phyloP scores from a whole-genome alignment of 2,888 invertebrate genomes.

The Nymphalis c-album region DNA sequence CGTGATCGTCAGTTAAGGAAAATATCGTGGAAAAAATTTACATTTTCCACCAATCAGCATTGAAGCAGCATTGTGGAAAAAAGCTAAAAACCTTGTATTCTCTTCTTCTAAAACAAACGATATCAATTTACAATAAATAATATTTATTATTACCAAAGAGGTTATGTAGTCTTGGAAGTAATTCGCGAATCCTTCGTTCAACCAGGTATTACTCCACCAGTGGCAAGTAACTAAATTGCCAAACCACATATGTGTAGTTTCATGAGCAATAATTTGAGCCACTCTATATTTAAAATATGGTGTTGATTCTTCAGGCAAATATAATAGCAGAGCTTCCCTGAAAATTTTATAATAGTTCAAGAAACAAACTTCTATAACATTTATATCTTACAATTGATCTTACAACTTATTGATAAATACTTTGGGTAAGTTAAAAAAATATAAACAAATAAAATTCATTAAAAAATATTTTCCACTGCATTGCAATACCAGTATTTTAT shows the following conservation, averaged over 20 bases:
- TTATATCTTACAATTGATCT: not conserved
- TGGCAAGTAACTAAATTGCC: conserved; percentile 88
- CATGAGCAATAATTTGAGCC: conserved; percentile 85
- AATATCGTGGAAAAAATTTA: no score
- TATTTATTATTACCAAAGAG: conserved; percentile 47
- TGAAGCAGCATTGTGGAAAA: no score
- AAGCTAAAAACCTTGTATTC: no score
- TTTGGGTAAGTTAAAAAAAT: no score
- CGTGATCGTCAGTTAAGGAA: no score
- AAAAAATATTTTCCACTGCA: no score
- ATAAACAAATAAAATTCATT: no score
- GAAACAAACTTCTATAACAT: not conserved
- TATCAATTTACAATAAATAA: not conserved
- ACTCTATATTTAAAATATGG: conserved; percentile 78
- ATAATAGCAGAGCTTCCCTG: conserved; percentile 73
- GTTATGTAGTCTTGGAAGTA: conserved; percentile 87
- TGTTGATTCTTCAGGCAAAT: conserved; percentile 68
- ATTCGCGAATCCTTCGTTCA: conserved; percentile 86
- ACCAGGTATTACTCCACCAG: conserved; percentile 89
- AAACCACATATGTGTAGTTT: conserved; percentile 92
- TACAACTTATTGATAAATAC: no score
- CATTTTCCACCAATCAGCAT: no score
- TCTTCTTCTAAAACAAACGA: not conserved
- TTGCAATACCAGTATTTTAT: no score
- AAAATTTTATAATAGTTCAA: conserved; percentile 23